Conservation (phyloP, 2,797 vertebrate genomes). For the Coregonus sp. region DNA sequence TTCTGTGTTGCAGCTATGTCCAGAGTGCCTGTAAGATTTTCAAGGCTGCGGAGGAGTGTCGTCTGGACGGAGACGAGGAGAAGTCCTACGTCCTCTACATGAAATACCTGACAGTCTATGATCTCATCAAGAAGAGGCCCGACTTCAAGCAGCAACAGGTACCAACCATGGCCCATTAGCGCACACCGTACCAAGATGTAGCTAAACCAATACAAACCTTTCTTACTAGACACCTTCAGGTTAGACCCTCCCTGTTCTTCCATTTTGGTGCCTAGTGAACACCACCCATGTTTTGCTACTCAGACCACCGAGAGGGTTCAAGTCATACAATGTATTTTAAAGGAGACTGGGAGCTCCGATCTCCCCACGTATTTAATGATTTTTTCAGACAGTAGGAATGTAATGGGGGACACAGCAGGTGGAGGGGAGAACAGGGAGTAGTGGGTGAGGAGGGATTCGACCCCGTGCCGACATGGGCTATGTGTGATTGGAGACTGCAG, state of each 20-base stretch:
- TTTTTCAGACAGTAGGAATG: not conserved
- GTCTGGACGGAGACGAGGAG: constrained; percentile 94
- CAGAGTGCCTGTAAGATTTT: constrained; percentile 96
- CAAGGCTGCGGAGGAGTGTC: constrained; percentile 92
- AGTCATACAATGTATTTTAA: not conserved
- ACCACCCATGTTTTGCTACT: not conserved
- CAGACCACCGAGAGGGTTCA: not conserved
- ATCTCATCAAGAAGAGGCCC: constrained; percentile 91
- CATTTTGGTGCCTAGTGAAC: not conserved
- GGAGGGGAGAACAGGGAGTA: too few relatives aligned
- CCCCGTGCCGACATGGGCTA: too few relatives aligned
- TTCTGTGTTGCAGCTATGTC: constrained; percentile 81
- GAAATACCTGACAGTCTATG: constrained; percentile 94
- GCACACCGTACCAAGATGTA: not conserved
- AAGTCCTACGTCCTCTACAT: constrained; percentile 95
- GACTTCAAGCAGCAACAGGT: constrained; percentile 97
- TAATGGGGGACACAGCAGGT: too few relatives aligned
- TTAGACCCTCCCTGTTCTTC: not conserved
- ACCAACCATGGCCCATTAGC: constrained; percentile 22
- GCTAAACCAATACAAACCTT: not conserved
- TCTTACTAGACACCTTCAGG: too few relatives aligned
- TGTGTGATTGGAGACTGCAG: not conserved
- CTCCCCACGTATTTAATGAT: not conserved
- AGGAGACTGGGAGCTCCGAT: not conserved
- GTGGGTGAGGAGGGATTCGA: too few relatives aligned